Evolutionary conservation across 2,113 vertebrate species (phyloP), one percentile per base, ranked within the genome.

Genomic region (Motacilla tschutschensis): DNA sequence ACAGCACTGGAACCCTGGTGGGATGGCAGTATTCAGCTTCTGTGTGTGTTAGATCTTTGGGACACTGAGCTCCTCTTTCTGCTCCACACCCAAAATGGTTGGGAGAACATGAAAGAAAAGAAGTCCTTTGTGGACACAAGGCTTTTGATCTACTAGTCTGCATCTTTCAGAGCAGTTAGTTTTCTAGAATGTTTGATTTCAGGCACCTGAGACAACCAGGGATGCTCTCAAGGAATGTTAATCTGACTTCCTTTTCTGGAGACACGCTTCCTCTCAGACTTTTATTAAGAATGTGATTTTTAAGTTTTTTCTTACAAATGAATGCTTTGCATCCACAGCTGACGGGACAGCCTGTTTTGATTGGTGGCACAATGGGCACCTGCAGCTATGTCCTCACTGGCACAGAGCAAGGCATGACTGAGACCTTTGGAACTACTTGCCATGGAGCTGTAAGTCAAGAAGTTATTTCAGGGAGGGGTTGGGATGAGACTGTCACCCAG

Each of bases 331-430:
- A 17, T 58, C 72, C 51, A 17, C 97, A 99, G 99, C 96, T 99
- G 76, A 99, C 99, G 12, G 99, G 99, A 38, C 99, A 99, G 81
- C 99, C 99, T 3, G 99, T 99, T 57, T 93, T 99, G 89, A 99
- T 99, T 4, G 99, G 99, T 0, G 99, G 99, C 51, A 99, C 99
- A 13, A 99, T 99, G 99, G 99, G 99, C 50, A 99, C 99, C 77
- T 99, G 99, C 83, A 99, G 99, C 84, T 99, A 99, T 2, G 99
- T 99, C 78, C 97, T 99, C 54, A 99, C 99, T 2, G 99, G 99
- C 58, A 99, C 99, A 0, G 98, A 99, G 7, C 98, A 99, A 75
- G 99, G 99, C 88, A 99, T 99, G 99, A 99, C 98, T 1, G 98
- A 99, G 94, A 99, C 99, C 8, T 99, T 99, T 3, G 99, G 99